Evolutionary conservation across 2,888 invertebrate species (phyloP), one percentile per base, ranked within the genome.

Genomic region (Limenitis camilla): DNA sequence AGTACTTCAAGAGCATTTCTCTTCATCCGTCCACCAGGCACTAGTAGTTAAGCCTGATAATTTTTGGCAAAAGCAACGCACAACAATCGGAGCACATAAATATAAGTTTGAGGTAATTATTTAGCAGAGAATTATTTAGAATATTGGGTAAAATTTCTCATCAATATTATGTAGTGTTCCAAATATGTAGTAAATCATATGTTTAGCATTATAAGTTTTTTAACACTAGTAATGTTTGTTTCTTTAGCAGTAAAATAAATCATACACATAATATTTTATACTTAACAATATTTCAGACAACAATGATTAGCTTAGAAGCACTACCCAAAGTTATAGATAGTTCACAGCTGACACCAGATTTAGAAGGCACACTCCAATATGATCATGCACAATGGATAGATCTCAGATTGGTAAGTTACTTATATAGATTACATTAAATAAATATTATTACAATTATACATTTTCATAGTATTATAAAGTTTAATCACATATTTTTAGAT

Each of bases 11-110:
- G 98, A 99, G 81, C 95, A 96, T 86, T 98, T 98, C 83, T 93
- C 96, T 69, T 94, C 96, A 67, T 92, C 91, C 77, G 95, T 99
- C 74, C 95, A 97, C 86, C 94, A 94, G 81, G 98, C 97, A 66
- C 95, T 96, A 76, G 97, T 99, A 78, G 97, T 99, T 68, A 98
- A 99, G 88, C 98, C 98, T 64, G 99, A 99, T 76, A 98, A 98
- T 81, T 99, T 99, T 89, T 98, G 98, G 98, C 98, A 99, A 87
- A 99, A 99, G 87, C 98, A 99, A 87, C 93, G 98, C 76, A 97
- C 98, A 67, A 97, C 96, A 63, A 91, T 99, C 74, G 97, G 97
- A 73, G 96, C 96, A 86, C 96, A 97, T 84, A 99, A 98, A 90
- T 99, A 98, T 90, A 98, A 97, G 89, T 99, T 99, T 89, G 98